A percentile compares a stretch with the other conserved stretches of the same genome.
These are phyloP conservation scores for Electrona antarctica DNA, from an alignment of 2,113 vertebrate species.

Conservation along the genomic window DNA sequence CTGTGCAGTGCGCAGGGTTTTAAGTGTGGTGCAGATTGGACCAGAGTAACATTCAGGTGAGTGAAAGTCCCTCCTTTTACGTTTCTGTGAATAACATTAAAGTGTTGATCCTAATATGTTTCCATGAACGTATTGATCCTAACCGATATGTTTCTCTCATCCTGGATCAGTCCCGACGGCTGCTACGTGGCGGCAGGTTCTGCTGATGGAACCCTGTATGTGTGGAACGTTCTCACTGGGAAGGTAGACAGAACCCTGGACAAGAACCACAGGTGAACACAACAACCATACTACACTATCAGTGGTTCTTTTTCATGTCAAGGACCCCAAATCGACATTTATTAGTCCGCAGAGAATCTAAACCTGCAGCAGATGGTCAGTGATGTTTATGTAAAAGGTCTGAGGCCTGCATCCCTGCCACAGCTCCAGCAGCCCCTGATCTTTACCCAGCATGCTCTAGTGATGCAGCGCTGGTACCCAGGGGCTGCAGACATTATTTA, in stretches of 20 bases:
- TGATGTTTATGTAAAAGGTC: slow-evolving; percentile 78
- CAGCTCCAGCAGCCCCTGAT: slow-evolving; percentile 41
- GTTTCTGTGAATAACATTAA: too few species aligned
- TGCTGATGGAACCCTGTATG: slow-evolving; percentile 88
- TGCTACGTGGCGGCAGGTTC: slow-evolving; percentile 90
- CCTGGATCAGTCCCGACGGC: slow-evolving; percentile 85
- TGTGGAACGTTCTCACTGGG: slow-evolving; percentile 93
- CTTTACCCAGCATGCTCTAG: slow-evolving; percentile 65
- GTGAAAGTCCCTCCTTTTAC: slow-evolving; percentile 16
- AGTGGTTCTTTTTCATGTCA: too few species aligned
- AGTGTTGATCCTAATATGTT: too few species aligned
- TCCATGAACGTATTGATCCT: too few species aligned
- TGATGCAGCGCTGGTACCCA: slow-evolving; percentile 41
- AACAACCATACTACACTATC: too few species aligned
- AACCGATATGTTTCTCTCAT: too few species aligned
- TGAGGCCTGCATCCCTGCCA: slow-evolving; percentile 56
- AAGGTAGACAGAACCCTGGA: slow-evolving; percentile 88
- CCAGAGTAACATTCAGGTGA: slow-evolving; percentile 95
- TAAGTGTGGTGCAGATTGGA: slow-evolving; percentile 98
- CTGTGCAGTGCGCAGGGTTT: slow-evolving; percentile 88
- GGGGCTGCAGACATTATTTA: slow-evolving; percentile 59
- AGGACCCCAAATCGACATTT: too few species aligned
- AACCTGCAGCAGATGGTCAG: slow-evolving; percentile 44
- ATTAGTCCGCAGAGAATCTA: not conserved
- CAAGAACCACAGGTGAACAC: slow-evolving; percentile 89